Base-by-base conservation (phyloP, 2,113 vertebrate species). In the Boulengeromyrus knoepffleri region DNA sequence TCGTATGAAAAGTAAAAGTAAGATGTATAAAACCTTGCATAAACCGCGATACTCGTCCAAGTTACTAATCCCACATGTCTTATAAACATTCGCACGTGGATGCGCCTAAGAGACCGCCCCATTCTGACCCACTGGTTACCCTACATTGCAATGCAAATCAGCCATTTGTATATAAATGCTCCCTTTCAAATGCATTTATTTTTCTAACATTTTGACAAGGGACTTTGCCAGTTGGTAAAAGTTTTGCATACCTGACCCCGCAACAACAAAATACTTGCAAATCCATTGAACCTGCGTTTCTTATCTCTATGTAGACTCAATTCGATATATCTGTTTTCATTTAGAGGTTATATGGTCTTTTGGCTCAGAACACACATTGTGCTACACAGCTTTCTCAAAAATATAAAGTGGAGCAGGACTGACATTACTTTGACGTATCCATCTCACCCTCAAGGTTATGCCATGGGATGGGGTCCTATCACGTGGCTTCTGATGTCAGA, bases 401-500 rank as follows among this genome's bases (percentile, higher is more conserved):
- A 46, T 45, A 84, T 42, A n/a, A 46, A 10, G 70, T 39, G 3
- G 5, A 39, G 15, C 27, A 77, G 80, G 21, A n/a, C 7, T 84
- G 39, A 84, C 27, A 52, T 45, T 46, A 56, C 2, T 45, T 15
- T 45, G 9, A 53, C 1, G 2, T 21, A 99, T 97, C 0, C 95
- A 97, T 90, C 49, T 21, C 15, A 24, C 17, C 90, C 27, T 87
- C 2, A 93, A 99, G 99, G 98, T 46, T 99, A 99, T 0, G 97
- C 98, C 91, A 95, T 99, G 96, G 99, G 98, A 93, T 99, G 99
- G 98, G 99, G 99, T 1, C 98, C 99, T 77, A 98, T 99, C 94
- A 98, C 98, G 0, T 99, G 98, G 98, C 93, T 99, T 90, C 96
- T 99, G 92, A 99, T 99, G 98, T 97, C 98, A 0, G 98, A 99